These are phyloP conservation scores for Acanthiza pusilla DNA, from an alignment of 2,797 vertebrate species.

Conservation along the genomic window DNA sequence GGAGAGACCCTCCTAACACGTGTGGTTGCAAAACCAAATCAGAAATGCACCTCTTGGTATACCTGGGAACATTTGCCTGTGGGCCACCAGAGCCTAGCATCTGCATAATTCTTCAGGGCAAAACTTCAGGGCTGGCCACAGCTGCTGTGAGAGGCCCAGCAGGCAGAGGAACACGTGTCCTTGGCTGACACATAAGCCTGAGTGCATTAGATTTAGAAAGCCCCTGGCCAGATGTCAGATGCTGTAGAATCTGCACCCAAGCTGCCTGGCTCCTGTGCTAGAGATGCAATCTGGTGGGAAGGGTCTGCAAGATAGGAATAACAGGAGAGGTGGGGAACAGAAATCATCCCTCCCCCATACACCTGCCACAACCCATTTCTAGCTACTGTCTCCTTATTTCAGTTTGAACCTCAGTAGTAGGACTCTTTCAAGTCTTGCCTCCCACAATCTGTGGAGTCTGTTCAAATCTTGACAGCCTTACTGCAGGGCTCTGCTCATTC, in stretches of 20 bases:
- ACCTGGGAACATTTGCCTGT: neutral
- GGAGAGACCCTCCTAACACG: neutral
- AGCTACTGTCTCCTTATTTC: neutral
- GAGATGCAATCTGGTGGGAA: neutral
- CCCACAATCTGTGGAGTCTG: neutral
- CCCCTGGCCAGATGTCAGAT: neutral
- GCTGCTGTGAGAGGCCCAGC: neutral
- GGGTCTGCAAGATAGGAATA: neutral
- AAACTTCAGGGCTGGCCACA: neutral
- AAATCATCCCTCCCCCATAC: neutral
- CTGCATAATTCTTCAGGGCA: neutral
- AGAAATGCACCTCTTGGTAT: neutral
- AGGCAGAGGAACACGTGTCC: neutral
- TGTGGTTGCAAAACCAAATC: neutral
- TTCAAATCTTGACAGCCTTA: conserved; percentile 16
- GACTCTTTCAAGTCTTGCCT: conserved; percentile 10
- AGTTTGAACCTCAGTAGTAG: neutral
- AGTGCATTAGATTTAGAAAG: neutral
- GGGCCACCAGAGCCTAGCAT: neutral
- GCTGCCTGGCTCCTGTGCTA: neutral
- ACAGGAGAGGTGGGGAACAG: neutral
- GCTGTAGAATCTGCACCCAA: neutral
- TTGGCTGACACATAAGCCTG: neutral
- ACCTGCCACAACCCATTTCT: neutral
- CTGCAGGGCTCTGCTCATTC: conserved; percentile 8